Conservation (phyloP, 2,113 vertebrate genomes). For the Hippocampus comes region DNA sequence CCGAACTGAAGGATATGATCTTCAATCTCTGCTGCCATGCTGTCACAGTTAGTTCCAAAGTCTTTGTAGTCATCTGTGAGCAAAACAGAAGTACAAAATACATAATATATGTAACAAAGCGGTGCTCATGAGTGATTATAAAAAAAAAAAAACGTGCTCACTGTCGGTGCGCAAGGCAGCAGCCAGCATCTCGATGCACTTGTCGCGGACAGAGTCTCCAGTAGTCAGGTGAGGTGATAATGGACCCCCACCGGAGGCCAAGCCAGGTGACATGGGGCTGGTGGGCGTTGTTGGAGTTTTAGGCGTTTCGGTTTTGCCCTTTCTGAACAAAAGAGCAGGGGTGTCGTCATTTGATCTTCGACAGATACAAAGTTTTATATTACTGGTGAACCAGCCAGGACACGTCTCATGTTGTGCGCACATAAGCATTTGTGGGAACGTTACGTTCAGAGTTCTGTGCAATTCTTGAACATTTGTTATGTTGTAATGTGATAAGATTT, state of each 20-base stretch:
- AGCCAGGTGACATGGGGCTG: slow-evolving; percentile 79
- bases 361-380: neutral
- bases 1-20: slow-evolving; percentile 86
- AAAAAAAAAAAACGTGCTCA: slow-evolving; percentile 58
- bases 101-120: neutral
- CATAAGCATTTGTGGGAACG: neutral
- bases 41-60: slow-evolving; percentile 85
- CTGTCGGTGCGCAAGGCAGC: slow-evolving; percentile 85
- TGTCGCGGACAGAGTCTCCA: slow-evolving; percentile 86
- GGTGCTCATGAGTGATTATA: neutral
- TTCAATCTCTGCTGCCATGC: slow-evolving; percentile 93
- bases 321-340: slow-evolving; percentile 51
- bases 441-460: neutral
- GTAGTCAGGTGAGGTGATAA: slow-evolving; percentile 80
- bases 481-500: neutral
- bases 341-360: neutral
- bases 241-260: slow-evolving; percentile 65
- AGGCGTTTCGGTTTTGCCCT: slow-evolving; percentile 71
- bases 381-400: neutral
- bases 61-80: slow-evolving; percentile 85
- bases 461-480: neutral
- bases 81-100: neutral
- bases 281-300: slow-evolving; percentile 78
- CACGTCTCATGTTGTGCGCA: neutral
- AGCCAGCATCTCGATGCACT: slow-evolving; percentile 91